Conservation (phyloP, 2,888 invertebrate species). For the Rhagium mordax region DNA sequence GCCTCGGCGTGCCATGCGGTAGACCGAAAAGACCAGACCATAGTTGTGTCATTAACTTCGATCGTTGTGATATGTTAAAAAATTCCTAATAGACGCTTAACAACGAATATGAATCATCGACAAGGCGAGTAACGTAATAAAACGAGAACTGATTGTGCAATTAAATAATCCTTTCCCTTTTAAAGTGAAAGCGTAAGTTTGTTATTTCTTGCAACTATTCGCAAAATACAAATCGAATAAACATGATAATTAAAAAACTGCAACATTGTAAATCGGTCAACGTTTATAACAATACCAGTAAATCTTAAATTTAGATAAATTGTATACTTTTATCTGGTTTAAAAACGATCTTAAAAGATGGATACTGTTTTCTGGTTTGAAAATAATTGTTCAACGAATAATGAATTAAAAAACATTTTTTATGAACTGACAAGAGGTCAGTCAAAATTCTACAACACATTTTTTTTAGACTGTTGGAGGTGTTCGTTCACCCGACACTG, state of each 20-base stretch:
- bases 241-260: background rate
- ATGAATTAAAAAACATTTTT: too few species aligned
- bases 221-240: background rate
- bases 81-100: background rate
- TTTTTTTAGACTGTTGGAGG: too few species aligned
- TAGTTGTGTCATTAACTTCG: background rate
- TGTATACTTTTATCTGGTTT: too few species aligned
- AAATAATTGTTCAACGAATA: too few species aligned
- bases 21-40: background rate
- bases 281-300: too few species aligned
- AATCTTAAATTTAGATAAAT: too few species aligned
- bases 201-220: background rate
- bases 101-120: slow-evolving; percentile 1
- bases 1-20: background rate
- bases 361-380: too few species aligned
- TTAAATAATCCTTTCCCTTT: slow-evolving; percentile 18
- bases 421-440: too few species aligned
- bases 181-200: slow-evolving; percentile 21
- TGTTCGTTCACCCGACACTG: too few species aligned
- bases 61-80: background rate
- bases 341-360: too few species aligned
- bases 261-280: background rate
- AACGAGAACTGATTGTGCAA: slow-evolving; percentile 7
- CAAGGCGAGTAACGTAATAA: background rate
- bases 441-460: too few species aligned